Conservation (phyloP, 2,113 vertebrate genomes). For the Tragelaphus strepsiceros region DNA sequence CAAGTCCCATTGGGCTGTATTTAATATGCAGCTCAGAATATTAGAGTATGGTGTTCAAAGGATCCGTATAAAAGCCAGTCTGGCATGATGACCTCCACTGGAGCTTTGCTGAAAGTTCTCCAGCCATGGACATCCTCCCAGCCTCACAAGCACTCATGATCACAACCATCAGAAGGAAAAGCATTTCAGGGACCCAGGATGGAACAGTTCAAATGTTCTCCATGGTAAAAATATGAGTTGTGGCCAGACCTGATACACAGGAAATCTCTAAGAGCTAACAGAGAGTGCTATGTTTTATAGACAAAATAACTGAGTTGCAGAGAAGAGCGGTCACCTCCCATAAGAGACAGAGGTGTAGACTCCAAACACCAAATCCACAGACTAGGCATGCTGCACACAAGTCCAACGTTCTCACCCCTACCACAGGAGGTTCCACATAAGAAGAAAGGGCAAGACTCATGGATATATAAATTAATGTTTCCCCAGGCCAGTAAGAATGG, state of each 20-base stretch:
- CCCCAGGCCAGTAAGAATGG: not conserved
- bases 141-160: not conserved
- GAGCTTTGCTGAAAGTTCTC: conserved; percentile 30
- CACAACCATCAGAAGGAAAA: too few relatives aligned
- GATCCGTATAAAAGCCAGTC: not conserved
- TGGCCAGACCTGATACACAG: too few relatives aligned
- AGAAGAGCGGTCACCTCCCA: not conserved
- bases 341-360: not conserved
- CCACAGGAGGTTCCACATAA: not conserved
- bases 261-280: not conserved
- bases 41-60: conserved; percentile 47
- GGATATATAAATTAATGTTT: not conserved
- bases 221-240: not conserved
- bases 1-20: conserved; percentile 14
- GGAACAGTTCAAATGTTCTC: not conserved
- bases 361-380: not conserved
- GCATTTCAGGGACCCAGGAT: not conserved
- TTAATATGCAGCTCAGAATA: conserved; percentile 38
- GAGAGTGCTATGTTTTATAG: not conserved
- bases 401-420: not conserved
- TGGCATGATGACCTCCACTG: not conserved
- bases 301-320: not conserved
- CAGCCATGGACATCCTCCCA: not conserved
- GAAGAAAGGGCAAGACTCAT: not conserved
- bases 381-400: not conserved